These are phyloP conservation scores for Smutsia temminckii DNA, from an alignment of 2,797 vertebrate species.

Conservation along the genomic window DNA sequence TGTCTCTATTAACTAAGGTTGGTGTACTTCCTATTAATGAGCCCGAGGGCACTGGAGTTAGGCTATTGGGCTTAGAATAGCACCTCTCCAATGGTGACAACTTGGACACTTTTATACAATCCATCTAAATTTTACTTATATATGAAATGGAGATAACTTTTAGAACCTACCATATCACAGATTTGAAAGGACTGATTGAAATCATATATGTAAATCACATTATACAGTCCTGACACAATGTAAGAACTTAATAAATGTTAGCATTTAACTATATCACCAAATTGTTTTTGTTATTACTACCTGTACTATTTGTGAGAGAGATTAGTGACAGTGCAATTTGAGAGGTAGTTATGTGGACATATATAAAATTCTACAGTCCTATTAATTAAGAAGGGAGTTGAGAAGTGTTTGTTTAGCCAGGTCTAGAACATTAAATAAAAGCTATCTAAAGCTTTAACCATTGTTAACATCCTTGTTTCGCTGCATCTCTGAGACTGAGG, in stretches of 20 bases:
- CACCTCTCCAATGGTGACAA: neutral
- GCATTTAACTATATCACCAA: neutral
- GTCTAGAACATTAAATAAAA: neutral
- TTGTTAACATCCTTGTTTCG: neutral
- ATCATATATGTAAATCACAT: neutral
- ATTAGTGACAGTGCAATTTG: constrained; percentile 5
- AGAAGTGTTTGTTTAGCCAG: neutral
- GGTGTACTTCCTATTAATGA: neutral
- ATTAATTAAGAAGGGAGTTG: constrained; percentile 13
- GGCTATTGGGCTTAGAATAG: neutral
- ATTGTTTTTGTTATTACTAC: constrained; percentile 27
- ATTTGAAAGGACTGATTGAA: neutral
- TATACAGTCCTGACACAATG: neutral
- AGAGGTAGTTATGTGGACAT: neutral
- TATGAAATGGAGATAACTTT: neutral
- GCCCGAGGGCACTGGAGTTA: neutral
- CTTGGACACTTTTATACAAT: neutral
- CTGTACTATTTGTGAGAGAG: neutral
- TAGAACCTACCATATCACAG: neutral
- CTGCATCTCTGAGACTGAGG: neutral
- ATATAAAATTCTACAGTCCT: neutral
- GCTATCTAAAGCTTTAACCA: constrained; percentile 32
- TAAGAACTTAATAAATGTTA: constrained; percentile 48
- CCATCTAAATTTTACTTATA: neutral
- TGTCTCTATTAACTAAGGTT: neutral